A percentile compares a stretch with the other conserved stretches of the same genome.
Evolutionary conservation across 2,797 vertebrate genomes (phyloP).

Genomic region (Sphaeramia orbicularis): DNA sequence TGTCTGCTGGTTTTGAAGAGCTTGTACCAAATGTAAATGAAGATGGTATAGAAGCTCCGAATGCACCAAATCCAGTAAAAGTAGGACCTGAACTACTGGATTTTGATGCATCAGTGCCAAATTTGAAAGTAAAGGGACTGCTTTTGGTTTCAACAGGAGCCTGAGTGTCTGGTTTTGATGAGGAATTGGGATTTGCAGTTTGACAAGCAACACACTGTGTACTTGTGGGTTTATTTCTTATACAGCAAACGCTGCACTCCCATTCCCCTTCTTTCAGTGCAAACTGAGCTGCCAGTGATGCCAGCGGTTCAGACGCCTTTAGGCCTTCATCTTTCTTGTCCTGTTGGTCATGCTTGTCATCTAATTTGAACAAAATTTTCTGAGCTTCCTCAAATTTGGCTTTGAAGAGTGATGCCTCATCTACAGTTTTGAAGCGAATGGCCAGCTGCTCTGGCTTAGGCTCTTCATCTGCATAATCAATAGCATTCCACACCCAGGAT

Average conservation of each 20-base stretch:
- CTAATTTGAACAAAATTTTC: slow-evolving; percentile 75
- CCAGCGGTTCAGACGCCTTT: slow-evolving; percentile 44
- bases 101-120: slow-evolving; percentile 77
- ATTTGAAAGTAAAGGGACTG: slow-evolving; percentile 81
- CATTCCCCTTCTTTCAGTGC: slow-evolving; percentile 89
- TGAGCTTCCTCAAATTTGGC: slow-evolving; percentile 94
- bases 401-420: slow-evolving; percentile 95
- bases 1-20: slow-evolving; percentile 56
- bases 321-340: slow-evolving; percentile 69
- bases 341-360: slow-evolving; percentile 60
- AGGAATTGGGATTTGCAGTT: slow-evolving; percentile 81
- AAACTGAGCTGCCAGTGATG: slow-evolving; percentile 83
- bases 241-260: slow-evolving; percentile 87
- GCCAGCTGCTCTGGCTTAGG: slow-evolving; percentile 95
- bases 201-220: slow-evolving; percentile 86
- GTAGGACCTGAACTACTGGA: slow-evolving; percentile 51
- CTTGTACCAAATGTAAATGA: slow-evolving; percentile 83
- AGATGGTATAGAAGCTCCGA: slow-evolving; percentile 74
- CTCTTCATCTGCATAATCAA: slow-evolving; percentile 96
- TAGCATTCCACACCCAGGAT: slow-evolving; percentile 97
- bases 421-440: slow-evolving; percentile 96
- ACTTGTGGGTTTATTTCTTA: slow-evolving; percentile 85
- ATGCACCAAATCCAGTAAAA: slow-evolving; percentile 78
- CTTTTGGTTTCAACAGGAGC: slow-evolving; percentile 72
- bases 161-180: slow-evolving; percentile 63